Evolutionary conservation across 2,888 invertebrate genomes (phyloP).

Genomic region (Lutraria lutraria): DNA sequence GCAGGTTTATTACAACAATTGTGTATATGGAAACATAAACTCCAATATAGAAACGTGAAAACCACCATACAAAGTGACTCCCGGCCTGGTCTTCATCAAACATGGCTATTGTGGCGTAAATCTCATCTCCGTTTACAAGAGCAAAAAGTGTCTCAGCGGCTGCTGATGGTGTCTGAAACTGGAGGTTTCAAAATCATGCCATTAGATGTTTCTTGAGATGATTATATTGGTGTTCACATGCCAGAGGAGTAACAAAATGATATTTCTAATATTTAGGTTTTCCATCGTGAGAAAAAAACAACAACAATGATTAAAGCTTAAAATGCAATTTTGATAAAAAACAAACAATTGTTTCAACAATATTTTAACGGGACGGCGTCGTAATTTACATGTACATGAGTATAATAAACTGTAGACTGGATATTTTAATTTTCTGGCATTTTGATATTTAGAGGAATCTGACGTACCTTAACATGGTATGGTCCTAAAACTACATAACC

Average conservation of each 20-base stretch:
- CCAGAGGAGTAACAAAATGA: too few relatives aligned
- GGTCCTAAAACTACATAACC: conserved; percentile 55
- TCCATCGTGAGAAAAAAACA: too few relatives aligned
- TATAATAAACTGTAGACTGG: too few relatives aligned
- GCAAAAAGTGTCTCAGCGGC: conserved; percentile 51
- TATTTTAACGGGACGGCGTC: too few relatives aligned
- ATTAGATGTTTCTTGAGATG: too few relatives aligned
- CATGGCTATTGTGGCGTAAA: conserved; percentile 52
- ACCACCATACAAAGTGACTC: conserved; percentile 46
- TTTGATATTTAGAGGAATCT: background rate
- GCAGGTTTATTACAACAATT: conserved; percentile 57
- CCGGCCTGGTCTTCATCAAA: conserved; percentile 53
- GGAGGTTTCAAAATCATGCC: background rate
- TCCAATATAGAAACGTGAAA: conserved; percentile 51
- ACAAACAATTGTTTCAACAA: too few relatives aligned
- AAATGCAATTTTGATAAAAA: too few relatives aligned
- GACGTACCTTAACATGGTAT: conserved; percentile 1
- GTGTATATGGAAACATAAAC: conserved; percentile 57
- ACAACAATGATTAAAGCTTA: too few relatives aligned
- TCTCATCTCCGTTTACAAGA: conserved; percentile 57
- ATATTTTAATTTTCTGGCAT: too few relatives aligned
- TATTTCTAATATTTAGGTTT: too few relatives aligned
- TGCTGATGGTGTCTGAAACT: conserved; percentile 49
- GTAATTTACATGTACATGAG: too few relatives aligned
- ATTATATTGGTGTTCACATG: too few relatives aligned